A percentile compares a stretch with the other conserved stretches of the same genome.
Conservation (phyloP, 2,888 invertebrate genomes). For the Limnephilus lunatus region DNA sequence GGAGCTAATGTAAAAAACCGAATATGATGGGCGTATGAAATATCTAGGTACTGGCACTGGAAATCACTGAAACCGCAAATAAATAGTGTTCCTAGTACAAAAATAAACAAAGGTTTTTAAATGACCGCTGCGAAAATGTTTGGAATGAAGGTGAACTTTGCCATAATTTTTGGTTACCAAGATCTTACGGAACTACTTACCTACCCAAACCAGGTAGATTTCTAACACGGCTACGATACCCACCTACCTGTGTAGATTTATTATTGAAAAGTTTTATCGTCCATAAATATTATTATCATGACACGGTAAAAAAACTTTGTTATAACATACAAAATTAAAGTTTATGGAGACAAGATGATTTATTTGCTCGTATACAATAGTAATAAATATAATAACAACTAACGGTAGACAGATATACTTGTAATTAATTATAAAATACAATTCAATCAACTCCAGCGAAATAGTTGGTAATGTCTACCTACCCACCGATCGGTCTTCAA, state of each 20-base stretch:
- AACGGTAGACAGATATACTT: too few species aligned
- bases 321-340: neutral
- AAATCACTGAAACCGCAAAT: neutral
- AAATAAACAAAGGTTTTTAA: neutral
- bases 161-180: neutral
- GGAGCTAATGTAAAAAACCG: too few species aligned
- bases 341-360: neutral
- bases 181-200: neutral
- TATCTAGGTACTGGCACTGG: neutral
- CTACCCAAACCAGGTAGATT: neutral
- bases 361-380: neutral
- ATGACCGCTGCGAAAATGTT: too few species aligned
- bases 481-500: neutral
- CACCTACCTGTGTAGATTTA: too few species aligned
- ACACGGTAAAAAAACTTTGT: neutral
- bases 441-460: neutral
- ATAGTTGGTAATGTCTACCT: neutral
- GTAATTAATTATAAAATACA: neutral
- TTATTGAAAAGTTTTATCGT: too few species aligned
- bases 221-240: neutral
- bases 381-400: neutral
- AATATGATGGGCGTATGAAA: neutral
- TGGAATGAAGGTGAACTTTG: neutral
- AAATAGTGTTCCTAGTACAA: neutral
- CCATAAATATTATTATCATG: neutral